Evolutionary conservation across 2,797 vertebrate genomes (phyloP), one percentile per base, ranked within the genome.

Genomic region (Alectoris magna): DNA sequence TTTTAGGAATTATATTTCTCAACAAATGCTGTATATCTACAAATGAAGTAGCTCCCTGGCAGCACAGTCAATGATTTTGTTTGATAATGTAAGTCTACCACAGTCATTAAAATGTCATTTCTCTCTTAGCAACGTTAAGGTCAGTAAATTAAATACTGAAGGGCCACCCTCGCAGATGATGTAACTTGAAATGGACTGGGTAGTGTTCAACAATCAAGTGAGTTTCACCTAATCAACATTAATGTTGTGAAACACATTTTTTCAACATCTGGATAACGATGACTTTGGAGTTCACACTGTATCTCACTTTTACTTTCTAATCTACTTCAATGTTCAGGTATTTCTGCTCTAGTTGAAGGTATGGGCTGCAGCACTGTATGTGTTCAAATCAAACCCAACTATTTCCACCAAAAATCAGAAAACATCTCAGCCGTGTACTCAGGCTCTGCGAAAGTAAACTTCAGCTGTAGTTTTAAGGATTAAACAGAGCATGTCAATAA

Each of bases 121-220:
- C 77, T 91, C 76, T 93, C 56, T 73, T 64, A 74, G 91, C 87
- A 95, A 85, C 56, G 79, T 75, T 95, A 95, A 93, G 83, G 91
- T 82, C 86, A 90, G 69, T 62, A 89, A 92, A 91, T 94, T 88
- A 95, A 95, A 94, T 82, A 96, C 73, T 81, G 71, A 90, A 74
- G 58, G 19, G 56, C 11, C 0, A 1, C n/a, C 60, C 91, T 81
- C 60, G 72, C 59, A 91, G 60, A 31, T 1, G 9, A 85, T 77
- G 34, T 7, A 83, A 69, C 72, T 8, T 67, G 26, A 44, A 68
- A 44, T 4, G 36, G 69, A 74, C 29, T 66, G 55, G 24, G 36
- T 87, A 75, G 26, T 56, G 31, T 26, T 21, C 38, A 74, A 89
- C 9, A 74, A 82, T 38, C 17, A 74, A n/a, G 19, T 10, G 27